Evolutionary conservation across 2,888 invertebrate species (phyloP), one percentile per base, ranked within the genome.

Genomic region (Hemithea aestivaria): DNA sequence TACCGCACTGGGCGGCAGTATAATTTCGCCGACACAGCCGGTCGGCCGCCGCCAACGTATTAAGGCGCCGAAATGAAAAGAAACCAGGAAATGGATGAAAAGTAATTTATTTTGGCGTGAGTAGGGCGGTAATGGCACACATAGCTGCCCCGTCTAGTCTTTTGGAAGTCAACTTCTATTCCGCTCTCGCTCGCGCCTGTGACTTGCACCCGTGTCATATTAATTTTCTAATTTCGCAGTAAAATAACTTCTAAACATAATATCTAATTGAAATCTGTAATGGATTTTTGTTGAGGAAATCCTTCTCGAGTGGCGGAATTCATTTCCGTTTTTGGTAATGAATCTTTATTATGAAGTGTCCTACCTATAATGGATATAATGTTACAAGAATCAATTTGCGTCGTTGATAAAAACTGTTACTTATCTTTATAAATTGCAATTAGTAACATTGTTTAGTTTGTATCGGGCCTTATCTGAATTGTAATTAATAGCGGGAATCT

Each of bases 31-130:
- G 65, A 78, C 77, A 66, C 74, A 73, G 75, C 69, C 71, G 63
- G 61, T 69, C 59, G 65, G 56, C 62, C 57, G 68, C 62, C 70
- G 67, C 69, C 65, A 70, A 69, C 62, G 68, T 76, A 75, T 75
- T 77, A 77, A 73, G 71, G 69, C 71, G 67, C 63, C 67, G 69
- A 70, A 76, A 79, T 77, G 73, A 78, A 77, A 75, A 75, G 73
- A 73, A 77, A 68, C 65, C 67, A 59, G 68, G 67, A 74, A 78
- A 77, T 74, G 64, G 70, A 76, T 76, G 70, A 70, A 76, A 78
- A 67, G 70, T 74, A 73, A 76, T 76, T 77, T 76, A 73, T 72
- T 73, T 72, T 66, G 65, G 61, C 62, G 60, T 65, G 59, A 67
- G 56, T 56, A 51, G 51, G 53, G 59, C 62, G 66, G 65, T 65